These are phyloP conservation scores for Megaceryle torquata DNA, from an alignment of 2,113 vertebrate species.

Conservation along the genomic window DNA sequence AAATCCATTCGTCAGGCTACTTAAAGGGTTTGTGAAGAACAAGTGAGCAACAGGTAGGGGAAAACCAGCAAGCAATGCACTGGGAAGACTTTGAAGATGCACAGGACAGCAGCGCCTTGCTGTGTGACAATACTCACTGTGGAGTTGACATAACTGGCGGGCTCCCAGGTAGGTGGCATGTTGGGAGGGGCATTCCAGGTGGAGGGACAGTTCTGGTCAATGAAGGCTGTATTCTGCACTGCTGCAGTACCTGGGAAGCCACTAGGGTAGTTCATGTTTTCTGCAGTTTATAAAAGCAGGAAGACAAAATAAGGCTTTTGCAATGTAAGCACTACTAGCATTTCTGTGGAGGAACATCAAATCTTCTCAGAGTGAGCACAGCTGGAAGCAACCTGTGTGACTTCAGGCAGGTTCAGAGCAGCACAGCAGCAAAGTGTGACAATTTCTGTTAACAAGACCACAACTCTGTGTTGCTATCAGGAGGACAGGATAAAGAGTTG, in stretches of 20 bases:
- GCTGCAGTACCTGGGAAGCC: conserved; percentile 74
- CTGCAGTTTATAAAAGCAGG: conserved; percentile 46
- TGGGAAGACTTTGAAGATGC: not conserved
- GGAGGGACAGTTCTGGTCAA: conserved; percentile 71
- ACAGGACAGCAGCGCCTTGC: rapidly evolving
- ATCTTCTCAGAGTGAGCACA: not conserved
- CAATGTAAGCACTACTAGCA: not conserved
- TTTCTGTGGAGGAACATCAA: not conserved
- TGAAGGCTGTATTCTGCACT: conserved; percentile 71
- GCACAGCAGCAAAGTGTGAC: not conserved
- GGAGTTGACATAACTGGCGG: conserved; percentile 67
- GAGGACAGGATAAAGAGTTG: not conserved
- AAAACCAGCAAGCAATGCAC: not conserved
- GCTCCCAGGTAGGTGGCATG: conserved; percentile 75
- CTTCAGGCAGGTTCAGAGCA: not conserved
- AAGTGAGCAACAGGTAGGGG: not conserved
- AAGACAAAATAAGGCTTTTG: not conserved
- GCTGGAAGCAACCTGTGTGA: not conserved
- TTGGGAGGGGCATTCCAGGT: conserved; percentile 70
- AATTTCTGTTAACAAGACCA: not conserved
- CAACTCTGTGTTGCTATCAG: not conserved
- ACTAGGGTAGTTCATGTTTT: conserved; percentile 78
- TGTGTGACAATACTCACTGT: conserved; percentile 66
- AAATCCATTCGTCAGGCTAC: not conserved
- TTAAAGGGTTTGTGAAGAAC: not conserved